Conservation (phyloP, 2,888 invertebrate species). For the Epiperipatus broadwayi region DNA sequence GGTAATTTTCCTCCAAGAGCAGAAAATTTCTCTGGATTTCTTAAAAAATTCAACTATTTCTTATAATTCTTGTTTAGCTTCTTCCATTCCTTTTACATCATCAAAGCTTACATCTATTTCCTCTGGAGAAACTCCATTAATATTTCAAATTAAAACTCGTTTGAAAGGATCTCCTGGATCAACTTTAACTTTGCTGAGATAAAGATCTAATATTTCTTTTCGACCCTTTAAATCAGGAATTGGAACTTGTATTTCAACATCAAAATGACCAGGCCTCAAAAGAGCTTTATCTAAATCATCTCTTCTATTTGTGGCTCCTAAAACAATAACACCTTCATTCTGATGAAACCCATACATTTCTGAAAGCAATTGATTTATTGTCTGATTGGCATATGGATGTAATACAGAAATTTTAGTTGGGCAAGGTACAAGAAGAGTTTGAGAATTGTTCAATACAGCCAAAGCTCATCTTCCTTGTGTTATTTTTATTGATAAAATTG, state of each 20-base stretch:
- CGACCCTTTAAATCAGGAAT: slow-evolving; percentile 81
- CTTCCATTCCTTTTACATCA: slow-evolving; percentile 90
- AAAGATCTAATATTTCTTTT: slow-evolving; percentile 71
- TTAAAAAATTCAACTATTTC: slow-evolving; percentile 88
- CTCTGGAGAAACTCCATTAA: slow-evolving; percentile 83
- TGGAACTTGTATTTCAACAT: slow-evolving; percentile 66
- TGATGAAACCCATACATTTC: slow-evolving; percentile 95
- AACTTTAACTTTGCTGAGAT: slow-evolving; percentile 56
- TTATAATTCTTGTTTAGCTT: slow-evolving; percentile 88
- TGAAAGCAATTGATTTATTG: slow-evolving; percentile 87
- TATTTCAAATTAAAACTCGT: slow-evolving; percentile 62
- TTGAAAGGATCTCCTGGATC: too few relatives aligned
- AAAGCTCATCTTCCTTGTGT: too few relatives aligned
- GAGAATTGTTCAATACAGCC: too few relatives aligned
- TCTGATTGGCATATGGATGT: slow-evolving; percentile 98
- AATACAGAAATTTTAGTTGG: too few relatives aligned
- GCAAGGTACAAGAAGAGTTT: too few relatives aligned
- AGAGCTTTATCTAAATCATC: slow-evolving; percentile 91
- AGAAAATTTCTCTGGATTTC: slow-evolving; percentile 80
- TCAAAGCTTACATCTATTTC: slow-evolving; percentile 87
- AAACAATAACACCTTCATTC: slow-evolving; percentile 81
- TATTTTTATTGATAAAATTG: too few relatives aligned
- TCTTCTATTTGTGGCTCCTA: slow-evolving; percentile 88
- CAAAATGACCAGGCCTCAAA: slow-evolving; percentile 85
- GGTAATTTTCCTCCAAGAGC: slow-evolving; percentile 84